Evolutionary conservation across 2,113 vertebrate species (phyloP).

Genomic region (Phodopus roborovskii): DNA sequence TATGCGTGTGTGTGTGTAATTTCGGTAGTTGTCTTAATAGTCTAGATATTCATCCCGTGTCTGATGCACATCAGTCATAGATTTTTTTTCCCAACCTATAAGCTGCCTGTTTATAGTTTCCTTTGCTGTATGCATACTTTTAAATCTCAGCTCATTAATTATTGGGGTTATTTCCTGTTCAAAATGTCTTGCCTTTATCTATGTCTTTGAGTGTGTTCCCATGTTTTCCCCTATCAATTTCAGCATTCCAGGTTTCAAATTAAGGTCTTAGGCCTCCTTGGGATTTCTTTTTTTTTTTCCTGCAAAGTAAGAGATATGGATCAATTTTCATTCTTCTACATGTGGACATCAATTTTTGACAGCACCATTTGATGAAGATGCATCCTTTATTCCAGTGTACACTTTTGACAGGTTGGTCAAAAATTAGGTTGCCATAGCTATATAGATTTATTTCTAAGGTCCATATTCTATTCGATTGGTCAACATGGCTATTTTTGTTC

Average conservation of each 20-base stretch:
- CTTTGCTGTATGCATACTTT: background rate
- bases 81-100: background rate
- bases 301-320: background rate
- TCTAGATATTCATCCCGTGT: background rate
- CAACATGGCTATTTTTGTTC: background rate
- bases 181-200: background rate
- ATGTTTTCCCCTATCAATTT: background rate
- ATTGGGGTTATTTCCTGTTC: background rate
- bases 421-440: background rate
- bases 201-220: background rate
- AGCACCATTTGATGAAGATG: background rate
- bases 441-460: background rate
- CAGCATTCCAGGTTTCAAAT: background rate
- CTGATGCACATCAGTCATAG: background rate
- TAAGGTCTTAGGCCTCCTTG: background rate
- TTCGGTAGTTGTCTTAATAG: background rate
- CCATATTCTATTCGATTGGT: too few relatives aligned
- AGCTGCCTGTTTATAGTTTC: background rate
- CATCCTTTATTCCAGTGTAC: background rate
- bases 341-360: background rate
- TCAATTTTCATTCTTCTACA: background rate
- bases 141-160: background rate
- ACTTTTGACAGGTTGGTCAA: background rate
- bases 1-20: background rate
- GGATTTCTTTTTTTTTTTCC: accelerated